These are phyloP conservation scores for Neopelma chrysocephalum DNA, from an alignment of 2,797 vertebrate genomes.

Conservation along the genomic window DNA sequence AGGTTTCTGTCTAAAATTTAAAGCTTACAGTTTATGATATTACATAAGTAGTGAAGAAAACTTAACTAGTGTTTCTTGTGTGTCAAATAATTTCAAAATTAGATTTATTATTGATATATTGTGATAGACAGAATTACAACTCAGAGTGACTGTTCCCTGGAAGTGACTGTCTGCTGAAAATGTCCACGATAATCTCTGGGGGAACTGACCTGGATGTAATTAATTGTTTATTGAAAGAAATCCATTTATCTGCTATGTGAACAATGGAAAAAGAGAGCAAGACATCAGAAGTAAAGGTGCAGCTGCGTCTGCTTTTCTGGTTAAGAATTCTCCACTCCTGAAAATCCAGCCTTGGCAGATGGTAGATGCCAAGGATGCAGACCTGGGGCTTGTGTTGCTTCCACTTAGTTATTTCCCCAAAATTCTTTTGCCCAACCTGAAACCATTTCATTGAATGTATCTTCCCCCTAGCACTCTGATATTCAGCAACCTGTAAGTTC, in stretches of 20 bases:
- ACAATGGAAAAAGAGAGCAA: not conserved
- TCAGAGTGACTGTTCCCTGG: not conserved
- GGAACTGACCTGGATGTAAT: not conserved
- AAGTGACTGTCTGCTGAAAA: not conserved
- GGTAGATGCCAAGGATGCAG: not conserved
- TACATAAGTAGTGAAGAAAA: not conserved
- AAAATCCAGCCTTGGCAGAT: not conserved
- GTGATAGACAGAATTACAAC: not conserved
- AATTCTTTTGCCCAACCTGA: not conserved
- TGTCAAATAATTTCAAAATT: not conserved
- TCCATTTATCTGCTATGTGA: not conserved
- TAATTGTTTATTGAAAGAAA: not conserved
- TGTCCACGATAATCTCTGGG: not conserved
- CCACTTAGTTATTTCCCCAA: not conserved
- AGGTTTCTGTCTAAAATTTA: not conserved
- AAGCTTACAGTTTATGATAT: not conserved
- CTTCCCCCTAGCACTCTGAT: not conserved
- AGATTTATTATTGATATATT: not conserved
- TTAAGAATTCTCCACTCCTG: not conserved
- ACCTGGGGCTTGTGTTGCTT: rapidly evolving
- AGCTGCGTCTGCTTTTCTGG: not conserved
- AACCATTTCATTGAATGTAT: not conserved
- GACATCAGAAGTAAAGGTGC: not conserved
- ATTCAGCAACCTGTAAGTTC: not conserved
- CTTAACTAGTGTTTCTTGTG: not conserved